These are phyloP conservation scores for Formicarius rufipectus DNA, from an alignment of 2,113 vertebrate species.

Conservation along the genomic window DNA sequence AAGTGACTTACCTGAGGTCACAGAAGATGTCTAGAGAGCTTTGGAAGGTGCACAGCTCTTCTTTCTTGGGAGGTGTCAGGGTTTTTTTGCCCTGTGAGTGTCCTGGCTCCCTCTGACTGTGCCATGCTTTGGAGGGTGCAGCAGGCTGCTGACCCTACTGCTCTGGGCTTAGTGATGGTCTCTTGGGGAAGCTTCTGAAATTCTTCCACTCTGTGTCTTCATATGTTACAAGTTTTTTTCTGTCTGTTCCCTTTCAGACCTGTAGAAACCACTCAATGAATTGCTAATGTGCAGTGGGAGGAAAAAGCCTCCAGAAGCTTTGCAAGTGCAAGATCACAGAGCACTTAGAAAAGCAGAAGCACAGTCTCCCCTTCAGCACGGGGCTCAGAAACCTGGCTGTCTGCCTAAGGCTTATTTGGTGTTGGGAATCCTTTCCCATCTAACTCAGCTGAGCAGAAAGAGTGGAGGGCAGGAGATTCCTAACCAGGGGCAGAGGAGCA, in stretches of 20 bases:
- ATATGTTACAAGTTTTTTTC: not conserved
- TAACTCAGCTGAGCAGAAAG: not conserved
- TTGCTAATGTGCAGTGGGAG: constrained; percentile 38
- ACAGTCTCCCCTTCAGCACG: not conserved
- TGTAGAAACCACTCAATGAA: constrained; percentile 4
- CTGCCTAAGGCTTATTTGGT: not conserved
- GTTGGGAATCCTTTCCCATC: not conserved
- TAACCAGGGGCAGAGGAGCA: not conserved
- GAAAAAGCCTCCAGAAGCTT: not conserved
- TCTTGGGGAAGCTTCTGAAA: not conserved
- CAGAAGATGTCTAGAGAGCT: not conserved
- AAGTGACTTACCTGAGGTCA: not conserved
- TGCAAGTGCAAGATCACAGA: constrained; percentile 27
- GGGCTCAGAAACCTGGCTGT: not conserved
- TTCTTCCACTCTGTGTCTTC: not conserved
- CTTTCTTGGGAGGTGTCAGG: not conserved
- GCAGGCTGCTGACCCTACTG: not conserved
- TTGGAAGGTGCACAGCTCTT: not conserved
- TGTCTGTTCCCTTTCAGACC: not conserved
- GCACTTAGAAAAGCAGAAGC: not conserved
- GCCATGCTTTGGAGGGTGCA: not conserved
- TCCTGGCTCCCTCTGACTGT: not conserved
- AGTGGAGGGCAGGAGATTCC: not conserved
- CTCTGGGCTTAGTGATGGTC: not conserved
- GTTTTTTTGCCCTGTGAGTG: not conserved